These are phyloP conservation scores for Autographa pulchrina DNA, from an alignment of 2,888 invertebrate genomes.

Conservation along the genomic window DNA sequence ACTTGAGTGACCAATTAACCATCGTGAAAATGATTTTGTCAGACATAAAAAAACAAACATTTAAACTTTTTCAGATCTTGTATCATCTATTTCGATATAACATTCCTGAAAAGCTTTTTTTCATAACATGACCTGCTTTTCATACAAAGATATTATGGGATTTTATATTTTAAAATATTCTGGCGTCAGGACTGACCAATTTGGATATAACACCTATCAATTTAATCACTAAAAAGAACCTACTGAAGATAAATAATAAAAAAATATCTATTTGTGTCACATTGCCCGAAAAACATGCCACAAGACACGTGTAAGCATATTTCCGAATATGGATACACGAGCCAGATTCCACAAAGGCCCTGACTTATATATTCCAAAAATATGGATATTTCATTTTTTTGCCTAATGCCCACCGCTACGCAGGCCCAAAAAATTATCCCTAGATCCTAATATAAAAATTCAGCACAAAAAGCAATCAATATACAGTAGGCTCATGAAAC, in stretches of 20 bases:
- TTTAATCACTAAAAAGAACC: no score
- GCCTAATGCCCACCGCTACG: background rate
- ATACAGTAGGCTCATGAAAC: slow-evolving; percentile 5
- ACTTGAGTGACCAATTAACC: background rate
- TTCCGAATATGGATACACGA: background rate
- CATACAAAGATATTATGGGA: background rate
- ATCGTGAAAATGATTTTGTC: background rate
- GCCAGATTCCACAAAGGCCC: background rate
- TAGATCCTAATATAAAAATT: background rate
- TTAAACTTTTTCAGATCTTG: background rate
- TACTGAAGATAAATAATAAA: no score
- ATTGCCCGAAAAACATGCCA: no score
- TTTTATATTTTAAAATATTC: background rate
- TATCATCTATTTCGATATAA: no score
- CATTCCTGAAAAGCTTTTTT: no score
- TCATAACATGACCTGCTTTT: no score
- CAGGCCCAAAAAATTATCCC: background rate
- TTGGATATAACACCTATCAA: background rate
- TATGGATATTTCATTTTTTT: background rate
- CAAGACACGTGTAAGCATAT: background rate
- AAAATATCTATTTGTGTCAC: no score
- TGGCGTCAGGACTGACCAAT: background rate
- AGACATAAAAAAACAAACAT: background rate
- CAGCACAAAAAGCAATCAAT: background rate
- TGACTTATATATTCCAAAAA: background rate